Evolutionary conservation across 2,797 vertebrate genomes (phyloP).

Genomic region (Pteronotus mesoamericanus): DNA sequence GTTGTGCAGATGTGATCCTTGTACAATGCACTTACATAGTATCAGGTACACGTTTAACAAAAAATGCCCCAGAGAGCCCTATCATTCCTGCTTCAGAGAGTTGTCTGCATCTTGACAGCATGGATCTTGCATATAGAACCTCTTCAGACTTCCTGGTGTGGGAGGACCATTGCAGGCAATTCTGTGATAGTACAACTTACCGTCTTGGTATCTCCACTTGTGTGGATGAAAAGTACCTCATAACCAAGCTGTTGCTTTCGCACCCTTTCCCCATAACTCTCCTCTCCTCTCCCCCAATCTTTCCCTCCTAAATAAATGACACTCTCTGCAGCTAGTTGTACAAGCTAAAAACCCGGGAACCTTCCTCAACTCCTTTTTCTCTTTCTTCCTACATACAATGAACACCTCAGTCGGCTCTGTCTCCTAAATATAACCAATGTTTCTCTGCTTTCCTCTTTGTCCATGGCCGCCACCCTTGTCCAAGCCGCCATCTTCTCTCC

Average conservation of each 20-base stretch:
- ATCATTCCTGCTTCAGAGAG: background rate
- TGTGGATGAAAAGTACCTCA: background rate
- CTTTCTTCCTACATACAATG: background rate
- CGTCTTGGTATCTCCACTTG: background rate
- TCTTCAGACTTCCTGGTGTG: background rate
- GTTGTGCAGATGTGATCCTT: background rate
- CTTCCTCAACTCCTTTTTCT: background rate
- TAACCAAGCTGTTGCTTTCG: background rate
- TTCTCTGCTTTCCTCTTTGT: background rate
- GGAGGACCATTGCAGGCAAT: background rate
- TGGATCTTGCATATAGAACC: background rate
- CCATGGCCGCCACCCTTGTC: background rate
- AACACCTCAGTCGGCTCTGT: background rate
- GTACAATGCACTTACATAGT: too few relatives aligned
- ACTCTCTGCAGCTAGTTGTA: background rate
- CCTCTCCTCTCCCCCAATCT: background rate
- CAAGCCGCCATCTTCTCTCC: background rate
- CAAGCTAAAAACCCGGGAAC: background rate
- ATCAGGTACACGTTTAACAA: background rate
- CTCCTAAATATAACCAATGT: background rate
- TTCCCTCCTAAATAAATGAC: background rate
- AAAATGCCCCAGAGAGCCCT: background rate
- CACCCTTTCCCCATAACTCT: background rate
- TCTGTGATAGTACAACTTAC: background rate
- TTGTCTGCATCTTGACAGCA: background rate